phyloP scores from a whole-genome alignment of 2,113 vertebrate genomes.

The Podarcis raffonei region DNA sequence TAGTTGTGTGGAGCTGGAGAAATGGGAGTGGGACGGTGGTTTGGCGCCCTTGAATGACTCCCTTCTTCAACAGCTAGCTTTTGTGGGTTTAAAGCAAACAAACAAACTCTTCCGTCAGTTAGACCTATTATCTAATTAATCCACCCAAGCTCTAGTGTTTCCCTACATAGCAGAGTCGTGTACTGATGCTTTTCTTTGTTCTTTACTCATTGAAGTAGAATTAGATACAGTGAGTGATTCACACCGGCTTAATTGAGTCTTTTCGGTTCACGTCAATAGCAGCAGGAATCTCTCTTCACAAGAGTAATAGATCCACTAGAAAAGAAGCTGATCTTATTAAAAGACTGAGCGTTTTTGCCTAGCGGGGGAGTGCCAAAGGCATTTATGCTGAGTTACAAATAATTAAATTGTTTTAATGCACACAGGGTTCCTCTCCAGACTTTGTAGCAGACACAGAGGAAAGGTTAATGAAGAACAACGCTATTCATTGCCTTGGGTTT shows the following conservation, averaged over 20 bases:
- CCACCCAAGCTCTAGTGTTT: slow-evolving; percentile 38
- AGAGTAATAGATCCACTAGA: slow-evolving; percentile 1
- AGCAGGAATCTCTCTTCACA: not conserved
- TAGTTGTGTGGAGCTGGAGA: too few relatives aligned
- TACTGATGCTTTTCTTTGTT: not conserved
- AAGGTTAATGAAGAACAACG: fast-evolving
- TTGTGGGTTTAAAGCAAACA: not conserved
- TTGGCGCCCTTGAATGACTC: not conserved
- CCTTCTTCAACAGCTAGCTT: not conserved
- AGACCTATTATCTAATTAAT: slow-evolving; percentile 36
- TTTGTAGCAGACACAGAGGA: slow-evolving; percentile 22
- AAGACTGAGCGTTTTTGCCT: not conserved
- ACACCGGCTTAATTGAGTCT: slow-evolving; percentile 66
- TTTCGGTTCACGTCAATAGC: slow-evolving; percentile 13
- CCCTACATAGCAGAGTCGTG: not conserved
- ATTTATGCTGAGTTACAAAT: not conserved
- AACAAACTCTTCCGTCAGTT: not conserved
- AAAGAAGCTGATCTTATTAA: not conserved
- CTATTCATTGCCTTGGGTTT: slow-evolving; percentile 21
- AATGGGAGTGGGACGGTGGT: too few relatives aligned
- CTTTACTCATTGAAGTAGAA: slow-evolving; percentile 34
- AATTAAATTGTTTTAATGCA: not conserved
- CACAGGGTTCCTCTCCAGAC: not conserved
- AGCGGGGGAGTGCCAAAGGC: not conserved
- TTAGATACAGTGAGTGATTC: slow-evolving; percentile 64